Evolutionary conservation across 1,140 invertebrate species (phyloP).

Genomic region (Cotesia glomerata): DNA sequence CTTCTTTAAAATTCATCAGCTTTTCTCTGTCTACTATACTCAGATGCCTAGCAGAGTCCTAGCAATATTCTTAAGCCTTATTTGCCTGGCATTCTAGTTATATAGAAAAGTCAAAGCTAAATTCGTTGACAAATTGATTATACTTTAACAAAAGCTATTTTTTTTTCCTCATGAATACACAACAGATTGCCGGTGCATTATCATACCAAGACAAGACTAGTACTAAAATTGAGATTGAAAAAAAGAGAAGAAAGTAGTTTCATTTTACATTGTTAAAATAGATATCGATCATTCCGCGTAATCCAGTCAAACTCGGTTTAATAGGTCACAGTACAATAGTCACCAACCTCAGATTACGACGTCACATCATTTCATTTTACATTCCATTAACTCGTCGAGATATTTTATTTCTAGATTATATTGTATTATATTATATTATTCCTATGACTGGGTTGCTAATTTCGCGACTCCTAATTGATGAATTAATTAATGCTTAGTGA

Average conservation of each 20-base stretch:
- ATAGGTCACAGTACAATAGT: conserved; percentile 2
- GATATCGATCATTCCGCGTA: conserved; percentile 15
- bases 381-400: not conserved
- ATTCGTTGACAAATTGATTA: conserved; percentile 9
- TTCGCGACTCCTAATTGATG: too few relatives aligned
- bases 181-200: not conserved
- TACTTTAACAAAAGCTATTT: not conserved
- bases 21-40: too few relatives aligned
- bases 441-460: not conserved
- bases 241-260: not conserved
- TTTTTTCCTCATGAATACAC: conserved; percentile 11
- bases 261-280: conserved; percentile 9
- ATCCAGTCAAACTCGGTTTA: conserved; percentile 2
- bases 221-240: too few relatives aligned
- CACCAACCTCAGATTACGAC: not conserved
- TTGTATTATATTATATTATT: too few relatives aligned
- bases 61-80: too few relatives aligned
- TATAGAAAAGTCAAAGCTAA: too few relatives aligned
- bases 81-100: too few relatives aligned
- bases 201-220: not conserved
- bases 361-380: not conserved
- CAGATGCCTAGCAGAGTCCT: too few relatives aligned
- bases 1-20: not conserved
- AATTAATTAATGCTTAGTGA: too few relatives aligned
- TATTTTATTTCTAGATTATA: not conserved